Evolutionary conservation across 2,888 invertebrate genomes (phyloP).

Genomic region (Lamproptera curius): DNA sequence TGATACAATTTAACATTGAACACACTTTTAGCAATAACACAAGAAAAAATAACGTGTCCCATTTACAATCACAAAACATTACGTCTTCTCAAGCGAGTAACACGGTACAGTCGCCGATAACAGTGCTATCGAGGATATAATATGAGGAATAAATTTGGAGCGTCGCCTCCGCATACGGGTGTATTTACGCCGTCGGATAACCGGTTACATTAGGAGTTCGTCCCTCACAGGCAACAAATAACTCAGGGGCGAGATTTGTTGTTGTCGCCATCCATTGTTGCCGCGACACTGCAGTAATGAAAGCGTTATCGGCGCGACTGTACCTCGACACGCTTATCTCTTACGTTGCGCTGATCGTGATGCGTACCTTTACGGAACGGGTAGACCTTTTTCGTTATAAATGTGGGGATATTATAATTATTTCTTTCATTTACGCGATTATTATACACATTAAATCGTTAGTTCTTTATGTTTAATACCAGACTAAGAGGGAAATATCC

Average conservation of each 20-base stretch:
- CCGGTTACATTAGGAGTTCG: constrained; percentile 13
- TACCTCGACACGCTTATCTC: constrained; percentile 42
- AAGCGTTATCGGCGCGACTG: constrained; percentile 58
- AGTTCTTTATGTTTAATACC: no score
- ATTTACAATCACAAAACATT: neutral
- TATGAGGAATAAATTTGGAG: neutral
- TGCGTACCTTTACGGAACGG: constrained; percentile 22
- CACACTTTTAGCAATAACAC: no score
- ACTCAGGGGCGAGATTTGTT: constrained; percentile 57
- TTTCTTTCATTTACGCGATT: no score
- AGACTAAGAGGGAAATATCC: no score
- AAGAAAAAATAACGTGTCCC: no score
- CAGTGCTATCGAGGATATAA: no score
- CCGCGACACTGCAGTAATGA: constrained; percentile 60
- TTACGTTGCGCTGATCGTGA: constrained; percentile 30
- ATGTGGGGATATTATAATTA: no score
- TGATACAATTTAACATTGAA: no score
- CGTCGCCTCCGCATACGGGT: constrained; percentile 6
- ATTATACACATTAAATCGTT: no score
- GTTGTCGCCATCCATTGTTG: constrained; percentile 57
- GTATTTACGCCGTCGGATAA: constrained; percentile 8
- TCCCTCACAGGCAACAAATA: constrained; percentile 49
- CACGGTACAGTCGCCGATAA: neutral
- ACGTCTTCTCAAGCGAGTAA: neutral
- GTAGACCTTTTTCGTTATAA: no score